These are phyloP conservation scores for Polyploca ridens DNA, from an alignment of 2,888 invertebrate genomes.

Conservation along the genomic window DNA sequence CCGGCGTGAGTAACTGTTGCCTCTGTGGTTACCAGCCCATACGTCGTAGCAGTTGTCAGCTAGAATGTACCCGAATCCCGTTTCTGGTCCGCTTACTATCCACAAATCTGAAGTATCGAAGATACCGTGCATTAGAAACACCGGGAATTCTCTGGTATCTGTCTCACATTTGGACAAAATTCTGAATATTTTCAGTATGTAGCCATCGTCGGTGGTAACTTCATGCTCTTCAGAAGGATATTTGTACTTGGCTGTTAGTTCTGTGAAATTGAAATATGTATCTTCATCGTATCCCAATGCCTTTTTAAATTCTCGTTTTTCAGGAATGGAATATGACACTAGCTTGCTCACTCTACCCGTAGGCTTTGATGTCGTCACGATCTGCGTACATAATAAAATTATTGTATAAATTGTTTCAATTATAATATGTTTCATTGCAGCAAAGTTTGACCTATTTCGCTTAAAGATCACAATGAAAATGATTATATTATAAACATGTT, in stretches of 20 bases:
- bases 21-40: conserved; percentile 79
- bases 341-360: conserved; percentile 37
- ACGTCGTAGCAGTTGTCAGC: conserved; percentile 83
- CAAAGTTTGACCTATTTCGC: conserved; percentile 41
- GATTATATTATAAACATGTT: conserved; percentile 57
- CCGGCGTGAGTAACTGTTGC: conserved; percentile 85
- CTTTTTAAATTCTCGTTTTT: conserved; percentile 57
- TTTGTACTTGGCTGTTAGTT: conserved; percentile 59
- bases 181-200: conserved; percentile 60
- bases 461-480: conserved; percentile 51
- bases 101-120: conserved; percentile 61
- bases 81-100: conserved; percentile 54
- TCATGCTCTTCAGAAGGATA: conserved; percentile 55
- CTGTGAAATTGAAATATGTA: conserved; percentile 65
- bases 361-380: conserved; percentile 32
- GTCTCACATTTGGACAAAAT: conserved; percentile 54
- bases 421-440: conserved; percentile 39
- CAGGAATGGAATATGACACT: conserved; percentile 55
- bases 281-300: conserved; percentile 66
- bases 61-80: conserved; percentile 62
- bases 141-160: conserved; percentile 44
- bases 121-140: conserved; percentile 64
- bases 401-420: conserved; percentile 30
- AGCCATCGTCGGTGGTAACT: conserved; percentile 64
- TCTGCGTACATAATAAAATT: conserved; percentile 35